These are phyloP conservation scores for Coracias cyanogaster DNA, from an alignment of 2,797 vertebrate genomes.

Conservation along the genomic window DNA sequence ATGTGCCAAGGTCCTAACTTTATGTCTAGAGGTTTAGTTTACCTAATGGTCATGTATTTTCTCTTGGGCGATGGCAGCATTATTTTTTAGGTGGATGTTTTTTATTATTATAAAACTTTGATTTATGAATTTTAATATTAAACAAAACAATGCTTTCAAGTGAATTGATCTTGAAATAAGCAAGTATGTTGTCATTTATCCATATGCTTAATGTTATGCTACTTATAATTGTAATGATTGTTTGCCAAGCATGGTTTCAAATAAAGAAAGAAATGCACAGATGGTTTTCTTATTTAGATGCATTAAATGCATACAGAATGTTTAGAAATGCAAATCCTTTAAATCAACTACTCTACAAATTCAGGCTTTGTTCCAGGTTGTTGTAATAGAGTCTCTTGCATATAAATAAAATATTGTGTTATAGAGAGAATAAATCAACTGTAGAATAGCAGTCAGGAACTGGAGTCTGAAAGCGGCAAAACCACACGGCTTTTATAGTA, in stretches of 20 bases:
- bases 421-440: slow-evolving; percentile 43
- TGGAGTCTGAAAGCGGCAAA: not conserved
- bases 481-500: not conserved
- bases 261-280: slow-evolving; percentile 47
- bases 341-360: slow-evolving; percentile 55
- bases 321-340: slow-evolving; percentile 69
- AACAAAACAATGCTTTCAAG: slow-evolving; percentile 18
- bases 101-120: not conserved
- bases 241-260: slow-evolving; percentile 27
- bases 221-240: slow-evolving; percentile 46
- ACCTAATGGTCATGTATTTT: not conserved
- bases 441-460: not conserved
- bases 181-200: slow-evolving; percentile 23
- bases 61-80: not conserved
- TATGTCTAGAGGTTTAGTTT: not conserved
- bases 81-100: not conserved
- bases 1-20: not conserved
- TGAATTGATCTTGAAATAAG: slow-evolving; percentile 25
- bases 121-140: slow-evolving; percentile 37
- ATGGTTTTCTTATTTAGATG: slow-evolving; percentile 64
- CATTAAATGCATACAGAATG: slow-evolving; percentile 54
- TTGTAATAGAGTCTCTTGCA: slow-evolving; percentile 31
- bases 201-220: not conserved
- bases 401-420: slow-evolving; percentile 48
- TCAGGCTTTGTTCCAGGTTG: slow-evolving; percentile 52